Conservation (phyloP, 2,888 invertebrate species). For the Eucera pruinosa region DNA sequence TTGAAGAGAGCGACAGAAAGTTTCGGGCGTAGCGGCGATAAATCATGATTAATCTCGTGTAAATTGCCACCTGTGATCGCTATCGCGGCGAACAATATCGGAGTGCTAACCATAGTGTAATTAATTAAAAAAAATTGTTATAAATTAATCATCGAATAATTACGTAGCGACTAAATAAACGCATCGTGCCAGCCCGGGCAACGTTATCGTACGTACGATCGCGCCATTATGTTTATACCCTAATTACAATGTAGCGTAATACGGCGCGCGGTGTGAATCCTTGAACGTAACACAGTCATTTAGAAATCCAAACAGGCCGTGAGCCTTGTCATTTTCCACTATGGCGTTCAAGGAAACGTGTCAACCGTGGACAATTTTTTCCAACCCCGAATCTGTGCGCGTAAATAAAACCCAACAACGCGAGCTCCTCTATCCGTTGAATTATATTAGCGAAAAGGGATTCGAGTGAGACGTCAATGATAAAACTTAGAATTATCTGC, state of each 20-base stretch:
- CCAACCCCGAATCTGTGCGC: not conserved
- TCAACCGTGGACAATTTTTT: constrained; percentile 12
- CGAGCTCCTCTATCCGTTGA: too few relatives aligned
- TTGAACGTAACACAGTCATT: constrained; percentile 52
- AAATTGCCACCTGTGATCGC: constrained; percentile 36
- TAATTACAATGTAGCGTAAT: constrained; percentile 67
- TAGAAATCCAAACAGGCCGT: constrained; percentile 49
- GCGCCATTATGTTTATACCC: constrained; percentile 70
- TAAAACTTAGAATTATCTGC: constrained; percentile 50
- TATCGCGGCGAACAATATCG: constrained; percentile 45
- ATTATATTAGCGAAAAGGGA: not conserved
- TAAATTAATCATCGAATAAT: constrained; percentile 73
- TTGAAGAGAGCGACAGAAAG: not conserved
- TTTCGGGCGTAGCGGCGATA: constrained; percentile 35
- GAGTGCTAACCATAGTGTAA: constrained; percentile 64
- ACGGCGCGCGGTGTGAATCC: constrained; percentile 50
- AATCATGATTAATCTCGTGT: constrained; percentile 44
- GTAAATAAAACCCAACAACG: too few relatives aligned
- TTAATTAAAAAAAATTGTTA: constrained; percentile 73
- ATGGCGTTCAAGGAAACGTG: constrained; percentile 24
- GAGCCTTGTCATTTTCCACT: constrained; percentile 34
- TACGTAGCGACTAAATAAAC: constrained; percentile 61
- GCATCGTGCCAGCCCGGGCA: constrained; percentile 59
- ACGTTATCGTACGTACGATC: constrained; percentile 62
- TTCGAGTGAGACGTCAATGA: too few relatives aligned